Percentiles rank a stretch among this genome's conserved stretches.
Conservation (phyloP, 2,888 invertebrate genomes). For the Dryobotodes eremita region DNA sequence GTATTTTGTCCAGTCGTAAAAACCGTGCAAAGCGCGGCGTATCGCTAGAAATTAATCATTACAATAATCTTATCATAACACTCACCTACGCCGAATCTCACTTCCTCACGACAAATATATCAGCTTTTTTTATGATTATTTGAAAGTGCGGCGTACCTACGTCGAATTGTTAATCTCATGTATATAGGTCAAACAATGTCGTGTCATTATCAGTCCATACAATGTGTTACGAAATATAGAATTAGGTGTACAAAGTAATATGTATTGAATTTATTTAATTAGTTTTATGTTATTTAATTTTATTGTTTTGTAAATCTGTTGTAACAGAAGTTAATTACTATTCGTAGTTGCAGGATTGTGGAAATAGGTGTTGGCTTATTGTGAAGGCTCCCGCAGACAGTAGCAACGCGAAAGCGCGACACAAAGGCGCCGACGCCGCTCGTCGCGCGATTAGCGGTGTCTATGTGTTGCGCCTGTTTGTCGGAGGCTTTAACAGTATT, state of each 20-base stretch:
- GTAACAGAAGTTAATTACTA: conserved; percentile 56
- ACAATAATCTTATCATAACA: background rate
- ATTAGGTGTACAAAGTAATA: conserved; percentile 50
- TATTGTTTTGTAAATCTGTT: conserved; percentile 57
- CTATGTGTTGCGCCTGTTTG: no score
- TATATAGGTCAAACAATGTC: conserved; percentile 54
- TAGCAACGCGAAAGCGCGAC: no score
- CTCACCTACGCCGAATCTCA: conserved; percentile 15
- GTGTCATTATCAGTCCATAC: conserved; percentile 34
- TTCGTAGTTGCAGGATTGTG: conserved; percentile 39
- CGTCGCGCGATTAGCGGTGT: no score
- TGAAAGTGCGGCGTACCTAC: conserved; percentile 34
- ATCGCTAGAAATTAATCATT: background rate
- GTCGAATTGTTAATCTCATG: conserved; percentile 55
- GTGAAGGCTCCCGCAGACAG: no score
- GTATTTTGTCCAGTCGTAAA: no score
- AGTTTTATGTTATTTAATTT: conserved; percentile 44
- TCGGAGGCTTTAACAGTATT: no score
- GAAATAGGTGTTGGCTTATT: conserved; percentile 17
- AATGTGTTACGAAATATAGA: conserved; percentile 58
- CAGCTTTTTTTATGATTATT: conserved; percentile 2
- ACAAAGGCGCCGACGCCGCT: no score
- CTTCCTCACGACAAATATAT: background rate
- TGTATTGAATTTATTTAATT: conserved; percentile 31
- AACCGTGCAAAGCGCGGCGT: no score